Evolutionary conservation across 1,140 invertebrate species (phyloP).

Genomic region (Drosophila truncata): DNA sequence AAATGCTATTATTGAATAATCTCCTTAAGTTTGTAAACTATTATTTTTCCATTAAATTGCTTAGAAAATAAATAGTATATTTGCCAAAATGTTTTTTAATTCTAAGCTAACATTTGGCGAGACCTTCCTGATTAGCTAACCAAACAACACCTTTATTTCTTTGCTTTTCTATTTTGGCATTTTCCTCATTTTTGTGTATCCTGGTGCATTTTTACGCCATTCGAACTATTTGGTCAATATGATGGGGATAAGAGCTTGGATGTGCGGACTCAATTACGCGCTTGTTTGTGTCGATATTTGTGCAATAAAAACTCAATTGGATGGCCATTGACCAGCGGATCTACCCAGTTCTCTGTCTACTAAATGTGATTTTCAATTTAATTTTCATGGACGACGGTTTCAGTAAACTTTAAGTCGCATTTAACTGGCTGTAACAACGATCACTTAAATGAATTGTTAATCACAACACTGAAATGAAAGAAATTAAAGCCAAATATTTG

Average conservation of each 20-base stretch:
- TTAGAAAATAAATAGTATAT: not conserved
- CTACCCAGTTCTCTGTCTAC: not conserved
- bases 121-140: slow-evolving; percentile 6
- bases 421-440: slow-evolving; percentile 37
- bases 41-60: no score
- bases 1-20: not conserved
- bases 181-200: slow-evolving; percentile 68
- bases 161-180: slow-evolving; percentile 35
- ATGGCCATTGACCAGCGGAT: slow-evolving; percentile 37
- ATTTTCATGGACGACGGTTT: not conserved
- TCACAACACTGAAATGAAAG: slow-evolving; percentile 34
- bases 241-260: not conserved
- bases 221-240: slow-evolving; percentile 35
- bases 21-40: not conserved
- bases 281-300: slow-evolving; percentile 69
- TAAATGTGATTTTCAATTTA: not conserved
- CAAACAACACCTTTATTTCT: slow-evolving; percentile 63
- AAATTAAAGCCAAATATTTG: slow-evolving; percentile 66
- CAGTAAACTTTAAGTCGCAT: slow-evolving; percentile 22
- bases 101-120: no score
- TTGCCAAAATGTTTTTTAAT: not conserved
- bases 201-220: slow-evolving; percentile 62
- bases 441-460: slow-evolving; percentile 37
- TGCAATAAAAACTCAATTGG: slow-evolving; percentile 70
- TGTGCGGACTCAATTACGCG: slow-evolving; percentile 70